Evolutionary conservation across 2,888 invertebrate species (phyloP).

Genomic region (Yponomeuta malinellus): DNA sequence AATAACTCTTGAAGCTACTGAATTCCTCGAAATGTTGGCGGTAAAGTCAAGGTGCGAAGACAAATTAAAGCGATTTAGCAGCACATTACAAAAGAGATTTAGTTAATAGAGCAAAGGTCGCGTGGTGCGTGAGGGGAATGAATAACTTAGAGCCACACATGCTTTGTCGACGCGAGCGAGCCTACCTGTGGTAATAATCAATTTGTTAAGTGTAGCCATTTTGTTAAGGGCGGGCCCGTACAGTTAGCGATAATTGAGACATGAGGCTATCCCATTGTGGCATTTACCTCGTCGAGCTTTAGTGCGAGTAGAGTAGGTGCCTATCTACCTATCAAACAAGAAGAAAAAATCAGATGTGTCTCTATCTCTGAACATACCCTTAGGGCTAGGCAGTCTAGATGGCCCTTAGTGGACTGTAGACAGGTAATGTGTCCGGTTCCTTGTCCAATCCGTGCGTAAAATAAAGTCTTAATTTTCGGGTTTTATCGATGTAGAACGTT

Average conservation of each 20-base stretch:
- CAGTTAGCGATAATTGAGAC: neutral
- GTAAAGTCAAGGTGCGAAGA: conserved; percentile 27
- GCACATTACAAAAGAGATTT: conserved; percentile 23
- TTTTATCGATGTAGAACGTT: no score
- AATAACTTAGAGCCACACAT: conserved; percentile 24
- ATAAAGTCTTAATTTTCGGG: no score
- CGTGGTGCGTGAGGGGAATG: conserved; percentile 34
- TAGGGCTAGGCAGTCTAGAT: no score
- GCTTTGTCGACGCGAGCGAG: conserved; percentile 3
- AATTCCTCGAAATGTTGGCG: conserved; percentile 3
- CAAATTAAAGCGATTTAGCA: conserved; percentile 42
- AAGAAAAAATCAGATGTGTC: neutral
- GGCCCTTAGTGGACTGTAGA: no score
- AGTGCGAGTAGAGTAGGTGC: neutral
- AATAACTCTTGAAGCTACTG: neutral
- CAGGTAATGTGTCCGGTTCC: no score
- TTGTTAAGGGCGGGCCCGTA: neutral
- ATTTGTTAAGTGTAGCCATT: neutral
- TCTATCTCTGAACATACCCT: no score
- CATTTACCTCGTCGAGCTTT: neutral
- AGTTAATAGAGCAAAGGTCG: conserved; percentile 27
- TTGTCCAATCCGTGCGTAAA: no score
- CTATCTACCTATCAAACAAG: neutral
- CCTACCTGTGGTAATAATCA: neutral
- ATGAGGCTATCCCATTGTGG: no score